Conservation (phyloP, 35 echinoderm and acorn worm genomes). For the Patiria miniata region DNA sequence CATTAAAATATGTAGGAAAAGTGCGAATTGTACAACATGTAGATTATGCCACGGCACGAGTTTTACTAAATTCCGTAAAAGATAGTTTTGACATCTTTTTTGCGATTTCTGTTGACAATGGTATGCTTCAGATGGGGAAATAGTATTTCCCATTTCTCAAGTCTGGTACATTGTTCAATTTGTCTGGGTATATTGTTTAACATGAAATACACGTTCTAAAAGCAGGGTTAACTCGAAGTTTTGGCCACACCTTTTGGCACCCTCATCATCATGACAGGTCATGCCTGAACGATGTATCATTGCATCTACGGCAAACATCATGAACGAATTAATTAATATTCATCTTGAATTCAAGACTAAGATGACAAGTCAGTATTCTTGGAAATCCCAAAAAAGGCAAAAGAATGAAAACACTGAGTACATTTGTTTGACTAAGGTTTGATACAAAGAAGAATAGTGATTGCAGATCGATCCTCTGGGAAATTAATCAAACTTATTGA, state of each 20-base stretch:
- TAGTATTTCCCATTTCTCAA: background rate
- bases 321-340: background rate
- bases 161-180: too few relatives aligned
- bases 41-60: background rate
- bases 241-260: background rate
- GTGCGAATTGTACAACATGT: background rate
- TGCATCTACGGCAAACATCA: background rate
- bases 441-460: too few relatives aligned
- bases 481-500: too few relatives aligned
- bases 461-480: too few relatives aligned
- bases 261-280: background rate
- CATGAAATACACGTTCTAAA: slow-evolving; percentile 17
- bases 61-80: background rate
- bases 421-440: background rate
- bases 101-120: background rate
- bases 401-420: background rate
- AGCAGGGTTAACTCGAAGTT: background rate
- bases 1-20: slow-evolving; percentile 12
- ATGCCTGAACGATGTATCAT: slow-evolving; percentile 20
- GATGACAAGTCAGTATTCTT: background rate
- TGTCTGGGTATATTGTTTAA: background rate
- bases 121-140: background rate
- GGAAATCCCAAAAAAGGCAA: background rate
- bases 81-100: background rate
- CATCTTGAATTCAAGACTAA: background rate